Percentiles rank a stretch among this genome's conserved stretches.
Conservation (phyloP, 2,113 vertebrate genomes). For the Oophaga pumilio region DNA sequence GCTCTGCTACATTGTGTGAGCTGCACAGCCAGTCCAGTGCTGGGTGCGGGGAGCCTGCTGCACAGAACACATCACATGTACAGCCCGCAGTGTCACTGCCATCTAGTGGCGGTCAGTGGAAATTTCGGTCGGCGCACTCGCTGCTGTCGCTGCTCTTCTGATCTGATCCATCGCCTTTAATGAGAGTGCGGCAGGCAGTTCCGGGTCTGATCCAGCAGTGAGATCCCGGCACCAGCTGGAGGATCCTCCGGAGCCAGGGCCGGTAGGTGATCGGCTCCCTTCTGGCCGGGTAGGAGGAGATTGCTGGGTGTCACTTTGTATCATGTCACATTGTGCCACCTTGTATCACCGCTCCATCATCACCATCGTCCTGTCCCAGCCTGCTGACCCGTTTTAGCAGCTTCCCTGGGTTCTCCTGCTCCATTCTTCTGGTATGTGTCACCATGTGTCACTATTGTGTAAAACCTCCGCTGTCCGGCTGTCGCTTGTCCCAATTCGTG, state of each 20-base stretch:
- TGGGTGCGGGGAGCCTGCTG: not conserved
- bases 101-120: conserved; percentile 1
- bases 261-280: not conserved
- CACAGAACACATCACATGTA: not conserved
- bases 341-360: not conserved
- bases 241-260: conserved; percentile 20
- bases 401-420: not conserved
- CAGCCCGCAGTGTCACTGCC: not conserved
- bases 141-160: not conserved
- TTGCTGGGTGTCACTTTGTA: not conserved
- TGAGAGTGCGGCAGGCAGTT: conserved; percentile 49
- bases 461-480: not conserved
- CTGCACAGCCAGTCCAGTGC: too few relatives aligned
- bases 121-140: conserved; percentile 17
- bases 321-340: not conserved
- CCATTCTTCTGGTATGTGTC: not conserved
- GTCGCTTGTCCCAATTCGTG: not conserved
- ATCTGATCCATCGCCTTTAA: conserved; percentile 1
- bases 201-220: conserved; percentile 43
- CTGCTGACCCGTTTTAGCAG: not conserved
- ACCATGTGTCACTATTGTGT: not conserved
- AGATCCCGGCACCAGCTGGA: conserved; percentile 33
- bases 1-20: too few relatives aligned
- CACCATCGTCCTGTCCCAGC: not conserved
- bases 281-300: not conserved